These are phyloP conservation scores for Terrapene triunguis DNA, from an alignment of 2,113 vertebrate species.

Conservation along the genomic window DNA sequence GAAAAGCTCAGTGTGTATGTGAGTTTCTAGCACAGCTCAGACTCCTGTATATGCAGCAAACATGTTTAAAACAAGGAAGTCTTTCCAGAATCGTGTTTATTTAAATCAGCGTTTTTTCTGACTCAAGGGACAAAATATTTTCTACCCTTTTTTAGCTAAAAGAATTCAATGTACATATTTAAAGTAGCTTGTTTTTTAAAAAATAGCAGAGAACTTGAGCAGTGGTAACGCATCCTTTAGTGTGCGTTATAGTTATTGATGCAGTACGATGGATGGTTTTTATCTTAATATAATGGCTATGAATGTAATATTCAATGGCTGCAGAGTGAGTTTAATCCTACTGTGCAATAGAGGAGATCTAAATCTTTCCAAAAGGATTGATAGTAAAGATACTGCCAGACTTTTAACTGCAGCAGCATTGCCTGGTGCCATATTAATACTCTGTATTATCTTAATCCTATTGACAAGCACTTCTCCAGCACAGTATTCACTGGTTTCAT, in stretches of 20 bases:
- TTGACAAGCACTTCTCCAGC: background rate
- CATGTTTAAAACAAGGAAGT: background rate
- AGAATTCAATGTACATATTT: background rate
- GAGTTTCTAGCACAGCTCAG: background rate
- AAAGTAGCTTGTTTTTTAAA: background rate
- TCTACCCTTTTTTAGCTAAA: background rate
- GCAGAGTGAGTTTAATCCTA: background rate
- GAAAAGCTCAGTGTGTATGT: background rate
- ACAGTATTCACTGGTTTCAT: background rate
- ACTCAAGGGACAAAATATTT: background rate
- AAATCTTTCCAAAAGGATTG: conserved; percentile 32
- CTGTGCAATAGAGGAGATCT: conserved; percentile 9
- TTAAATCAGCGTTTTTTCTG: background rate
- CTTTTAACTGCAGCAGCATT: background rate
- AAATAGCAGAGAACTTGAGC: background rate
- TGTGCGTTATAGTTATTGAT: background rate
- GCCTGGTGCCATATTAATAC: conserved; percentile 41
- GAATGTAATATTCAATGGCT: background rate
- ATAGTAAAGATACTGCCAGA: conserved; percentile 2
- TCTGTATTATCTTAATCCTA: conserved; percentile 26
- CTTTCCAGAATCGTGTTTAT: background rate
- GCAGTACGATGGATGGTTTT: background rate
- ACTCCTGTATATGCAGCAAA: background rate
- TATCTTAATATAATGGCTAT: background rate
- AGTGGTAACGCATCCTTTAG: background rate